Evolutionary conservation across 2,113 vertebrate genomes (phyloP).

Genomic region (Mobula birostris): DNA sequence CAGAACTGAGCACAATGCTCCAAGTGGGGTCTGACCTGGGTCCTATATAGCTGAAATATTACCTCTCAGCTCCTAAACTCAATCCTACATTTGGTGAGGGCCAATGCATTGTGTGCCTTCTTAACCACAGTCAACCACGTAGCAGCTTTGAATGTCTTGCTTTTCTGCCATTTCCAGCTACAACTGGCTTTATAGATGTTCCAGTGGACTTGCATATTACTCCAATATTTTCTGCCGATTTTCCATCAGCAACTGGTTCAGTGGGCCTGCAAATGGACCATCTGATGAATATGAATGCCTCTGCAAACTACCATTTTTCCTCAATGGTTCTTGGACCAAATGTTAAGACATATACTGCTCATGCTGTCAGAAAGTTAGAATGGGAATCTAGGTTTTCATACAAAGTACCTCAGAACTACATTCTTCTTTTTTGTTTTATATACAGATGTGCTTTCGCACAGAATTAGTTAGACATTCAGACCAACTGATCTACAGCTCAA

Average conservation of each 20-base stretch:
- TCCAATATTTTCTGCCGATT: neutral
- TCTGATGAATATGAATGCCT: neutral
- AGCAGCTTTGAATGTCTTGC: neutral
- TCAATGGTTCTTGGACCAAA: neutral
- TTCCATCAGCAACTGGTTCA: neutral
- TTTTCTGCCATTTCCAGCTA: neutral
- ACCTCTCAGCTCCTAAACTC: no score
- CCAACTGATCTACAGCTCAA: neutral
- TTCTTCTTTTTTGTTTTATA: neutral
- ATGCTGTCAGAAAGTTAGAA: neutral
- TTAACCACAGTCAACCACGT: no score
- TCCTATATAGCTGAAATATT: no score
- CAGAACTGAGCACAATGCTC: no score
- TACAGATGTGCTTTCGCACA: no score
- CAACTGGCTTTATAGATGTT: neutral
- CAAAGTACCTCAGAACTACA: neutral
- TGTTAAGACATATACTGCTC: neutral
- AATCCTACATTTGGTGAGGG: no score
- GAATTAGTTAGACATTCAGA: no score
- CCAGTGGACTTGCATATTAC: neutral
- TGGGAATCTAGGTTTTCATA: neutral
- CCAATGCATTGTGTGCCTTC: no score
- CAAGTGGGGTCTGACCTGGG: no score
- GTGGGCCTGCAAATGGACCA: no score
- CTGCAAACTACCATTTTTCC: neutral